These are phyloP conservation scores for Vanessa atalanta DNA, from an alignment of 1,140 invertebrate species.

Conservation along the genomic window DNA sequence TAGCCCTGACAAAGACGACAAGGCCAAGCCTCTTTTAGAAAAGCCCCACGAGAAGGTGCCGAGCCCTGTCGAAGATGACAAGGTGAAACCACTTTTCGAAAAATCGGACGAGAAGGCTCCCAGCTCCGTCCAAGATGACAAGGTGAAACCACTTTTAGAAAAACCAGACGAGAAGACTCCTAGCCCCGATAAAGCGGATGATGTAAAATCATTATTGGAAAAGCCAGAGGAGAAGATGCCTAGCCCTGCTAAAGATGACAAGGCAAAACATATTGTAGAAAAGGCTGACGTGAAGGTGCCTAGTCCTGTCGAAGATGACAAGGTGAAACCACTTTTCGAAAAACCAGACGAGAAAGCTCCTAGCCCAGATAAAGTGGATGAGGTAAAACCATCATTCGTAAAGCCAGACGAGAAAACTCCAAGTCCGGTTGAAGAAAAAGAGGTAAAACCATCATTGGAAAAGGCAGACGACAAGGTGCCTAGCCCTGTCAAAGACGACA, in stretches of 20 bases:
- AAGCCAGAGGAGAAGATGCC: background rate
- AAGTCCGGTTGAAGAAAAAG: background rate
- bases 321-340: too few relatives aligned
- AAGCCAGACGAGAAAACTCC: conserved; percentile 2
- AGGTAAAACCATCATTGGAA: background rate
- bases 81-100: too few relatives aligned
- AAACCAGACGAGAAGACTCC: too few relatives aligned
- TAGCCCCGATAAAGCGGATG: background rate
- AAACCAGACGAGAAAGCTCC: background rate
- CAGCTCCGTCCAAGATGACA: background rate
- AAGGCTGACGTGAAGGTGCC: too few relatives aligned
- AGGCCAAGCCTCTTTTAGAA: too few relatives aligned
- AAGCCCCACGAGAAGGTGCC: conserved; percentile 14
- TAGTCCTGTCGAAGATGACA: too few relatives aligned
- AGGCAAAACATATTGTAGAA: background rate
- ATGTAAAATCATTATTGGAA: background rate
- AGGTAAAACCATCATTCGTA: background rate
- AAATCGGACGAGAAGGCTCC: too few relatives aligned
- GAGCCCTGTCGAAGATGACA: background rate
- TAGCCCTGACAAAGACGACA: background rate
- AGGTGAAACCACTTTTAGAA: background rate
- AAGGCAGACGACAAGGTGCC: background rate
- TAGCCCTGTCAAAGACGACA: conserved; percentile 14
- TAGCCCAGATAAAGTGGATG: background rate
- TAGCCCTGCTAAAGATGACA: too few relatives aligned